These are phyloP conservation scores for Coelopa pilipes DNA, from an alignment of 2,888 invertebrate species.

Conservation along the genomic window DNA sequence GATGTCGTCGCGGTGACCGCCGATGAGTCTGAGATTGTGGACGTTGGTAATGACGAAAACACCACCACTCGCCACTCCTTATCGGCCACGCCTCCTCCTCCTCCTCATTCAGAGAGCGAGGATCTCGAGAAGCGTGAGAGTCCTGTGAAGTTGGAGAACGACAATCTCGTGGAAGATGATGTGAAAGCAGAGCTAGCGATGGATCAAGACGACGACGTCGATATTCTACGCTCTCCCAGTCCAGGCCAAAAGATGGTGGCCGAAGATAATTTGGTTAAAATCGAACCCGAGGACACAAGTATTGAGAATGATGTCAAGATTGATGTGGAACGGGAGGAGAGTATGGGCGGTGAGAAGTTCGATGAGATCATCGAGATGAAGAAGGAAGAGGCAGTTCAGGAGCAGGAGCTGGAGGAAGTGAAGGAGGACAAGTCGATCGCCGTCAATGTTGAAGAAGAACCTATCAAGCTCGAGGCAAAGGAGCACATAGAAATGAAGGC, in stretches of 20 bases:
- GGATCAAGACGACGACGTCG: conserved; percentile 64
- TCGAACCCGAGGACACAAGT: conserved; percentile 64
- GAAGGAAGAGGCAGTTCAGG: conserved; percentile 21
- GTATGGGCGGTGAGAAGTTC: conserved; percentile 52
- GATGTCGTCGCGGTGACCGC: conserved; percentile 26
- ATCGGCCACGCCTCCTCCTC: neutral
- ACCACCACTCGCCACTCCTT: neutral
- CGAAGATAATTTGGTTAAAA: conserved; percentile 64
- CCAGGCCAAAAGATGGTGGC: conserved; percentile 63
- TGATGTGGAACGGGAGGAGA: conserved; percentile 65
- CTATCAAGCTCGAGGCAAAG: neutral
- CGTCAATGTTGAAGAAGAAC: neutral
- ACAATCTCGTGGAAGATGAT: neutral
- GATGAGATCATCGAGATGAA: conserved; percentile 39
- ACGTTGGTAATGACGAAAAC: conserved; percentile 35
- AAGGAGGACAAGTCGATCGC: conserved; percentile 9
- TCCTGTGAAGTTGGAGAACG: conserved; percentile 20
- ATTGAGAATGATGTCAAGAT: conserved; percentile 59
- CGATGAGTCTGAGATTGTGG: conserved; percentile 35
- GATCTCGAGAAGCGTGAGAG: neutral
- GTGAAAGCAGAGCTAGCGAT: conserved; percentile 38
- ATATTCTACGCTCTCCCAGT: conserved; percentile 62
- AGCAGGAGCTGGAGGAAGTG: conserved; percentile 23
- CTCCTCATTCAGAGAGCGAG: too few species aligned
- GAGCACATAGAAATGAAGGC: neutral